Conservation (phyloP, 2,888 invertebrate species). For the Dorcus parallelipipedus region DNA sequence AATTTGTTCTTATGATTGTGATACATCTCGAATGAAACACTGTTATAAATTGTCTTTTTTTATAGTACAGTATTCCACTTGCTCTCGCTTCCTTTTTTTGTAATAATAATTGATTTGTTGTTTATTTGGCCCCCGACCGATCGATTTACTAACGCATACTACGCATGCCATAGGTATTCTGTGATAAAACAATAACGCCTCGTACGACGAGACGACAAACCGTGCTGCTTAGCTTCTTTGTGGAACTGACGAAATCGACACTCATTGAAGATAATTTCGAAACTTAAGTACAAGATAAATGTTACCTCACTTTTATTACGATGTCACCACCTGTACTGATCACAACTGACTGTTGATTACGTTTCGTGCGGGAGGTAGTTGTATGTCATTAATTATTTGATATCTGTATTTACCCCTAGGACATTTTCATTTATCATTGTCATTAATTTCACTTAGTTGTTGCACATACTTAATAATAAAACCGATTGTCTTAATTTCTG, state of each 20-base stretch:
- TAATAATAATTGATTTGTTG: neutral
- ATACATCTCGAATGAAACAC: neutral
- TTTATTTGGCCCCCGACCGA: no score
- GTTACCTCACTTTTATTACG: conserved; percentile 31
- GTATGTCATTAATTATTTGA: neutral
- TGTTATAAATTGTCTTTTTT: neutral
- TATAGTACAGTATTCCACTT: no score
- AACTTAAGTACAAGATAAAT: conserved; percentile 33
- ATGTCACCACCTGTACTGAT: neutral
- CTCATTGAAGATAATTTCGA: conserved; percentile 26
- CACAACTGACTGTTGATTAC: neutral
- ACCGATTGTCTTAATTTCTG: conserved; percentile 1
- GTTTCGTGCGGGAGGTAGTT: neutral
- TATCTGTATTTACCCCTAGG: neutral
- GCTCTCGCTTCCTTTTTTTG: neutral
- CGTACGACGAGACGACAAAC: no score
- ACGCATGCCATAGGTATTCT: conserved; percentile 32
- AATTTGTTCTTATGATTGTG: neutral
- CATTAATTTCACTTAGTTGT: conserved; percentile 2
- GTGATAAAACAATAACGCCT: conserved; percentile 27
- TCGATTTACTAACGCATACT: neutral
- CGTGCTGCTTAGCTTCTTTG: conserved; percentile 18
- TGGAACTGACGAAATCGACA: conserved; percentile 16
- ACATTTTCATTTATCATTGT: conserved; percentile 2
- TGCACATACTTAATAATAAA: neutral